Percentiles rank a stretch among this genome's conserved stretches.
Evolutionary conservation across 2,888 invertebrate species (phyloP).

Genomic region (Cylindroiulus punctatus): DNA sequence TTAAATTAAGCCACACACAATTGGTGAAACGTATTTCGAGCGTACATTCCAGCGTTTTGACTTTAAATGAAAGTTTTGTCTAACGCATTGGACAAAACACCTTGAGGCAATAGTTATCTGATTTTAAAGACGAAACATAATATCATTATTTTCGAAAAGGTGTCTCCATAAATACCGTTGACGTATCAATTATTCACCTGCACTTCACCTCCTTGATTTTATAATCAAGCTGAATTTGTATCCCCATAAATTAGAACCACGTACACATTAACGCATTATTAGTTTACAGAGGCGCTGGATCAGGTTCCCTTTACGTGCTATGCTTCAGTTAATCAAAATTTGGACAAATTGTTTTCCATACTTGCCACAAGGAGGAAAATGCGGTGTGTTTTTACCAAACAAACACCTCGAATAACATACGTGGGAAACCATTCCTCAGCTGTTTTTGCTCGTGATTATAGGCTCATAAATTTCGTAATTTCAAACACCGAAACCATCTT

Average conservation of each 20-base stretch:
- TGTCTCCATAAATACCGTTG: background rate
- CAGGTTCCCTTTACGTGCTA: background rate
- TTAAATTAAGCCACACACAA: too few species aligned
- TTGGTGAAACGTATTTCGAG: too few species aligned
- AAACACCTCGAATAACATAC: slow-evolving; percentile 23
- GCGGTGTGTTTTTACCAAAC: slow-evolving; percentile 8
- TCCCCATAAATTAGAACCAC: background rate
- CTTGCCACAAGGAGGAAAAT: slow-evolving; percentile 24
- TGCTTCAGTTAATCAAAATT: slow-evolving; percentile 30
- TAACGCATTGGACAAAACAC: too few species aligned
- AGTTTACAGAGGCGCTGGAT: background rate
- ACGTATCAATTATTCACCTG: background rate
- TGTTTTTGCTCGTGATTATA: slow-evolving; percentile 4
- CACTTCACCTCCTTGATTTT: background rate
- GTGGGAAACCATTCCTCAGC: slow-evolving; percentile 9
- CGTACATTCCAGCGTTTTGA: too few species aligned
- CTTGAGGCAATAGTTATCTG: too few species aligned
- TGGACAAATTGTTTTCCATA: slow-evolving; percentile 14
- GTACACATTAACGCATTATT: background rate
- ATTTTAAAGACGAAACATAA: too few species aligned
- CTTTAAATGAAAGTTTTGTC: too few species aligned
- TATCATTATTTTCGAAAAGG: background rate
- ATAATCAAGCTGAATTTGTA: slow-evolving; percentile 13
- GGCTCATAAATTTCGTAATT: slow-evolving; percentile 37
- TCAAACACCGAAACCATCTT: slow-evolving; percentile 47